Evolutionary conservation across 1,140 invertebrate genomes (phyloP).

Genomic region (Charaxes varanes): DNA sequence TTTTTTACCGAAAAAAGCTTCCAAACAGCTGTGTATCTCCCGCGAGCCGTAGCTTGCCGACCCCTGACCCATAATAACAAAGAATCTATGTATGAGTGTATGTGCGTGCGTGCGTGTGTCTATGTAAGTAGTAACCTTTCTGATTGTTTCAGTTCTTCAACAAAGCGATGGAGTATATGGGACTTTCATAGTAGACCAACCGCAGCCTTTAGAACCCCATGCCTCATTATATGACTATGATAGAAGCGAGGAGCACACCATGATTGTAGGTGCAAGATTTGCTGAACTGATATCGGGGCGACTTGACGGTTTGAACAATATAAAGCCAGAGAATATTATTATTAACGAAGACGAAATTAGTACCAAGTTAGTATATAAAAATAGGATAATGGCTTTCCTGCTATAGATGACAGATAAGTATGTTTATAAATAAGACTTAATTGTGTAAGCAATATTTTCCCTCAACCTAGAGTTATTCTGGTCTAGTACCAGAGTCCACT

Average conservation of each 20-base stretch:
- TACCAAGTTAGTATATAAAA: slow-evolving; percentile 40
- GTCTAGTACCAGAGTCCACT: too few species aligned
- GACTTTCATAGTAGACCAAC: slow-evolving; percentile 80
- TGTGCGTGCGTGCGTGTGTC: too few species aligned
- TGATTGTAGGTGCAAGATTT: slow-evolving; percentile 48
- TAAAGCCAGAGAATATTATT: slow-evolving; percentile 32
- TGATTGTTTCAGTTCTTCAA: slow-evolving; percentile 75
- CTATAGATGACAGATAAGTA: too few species aligned
- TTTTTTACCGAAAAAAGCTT: too few species aligned
- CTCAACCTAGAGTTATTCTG: too few species aligned
- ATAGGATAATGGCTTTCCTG: not conserved
- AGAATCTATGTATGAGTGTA: too few species aligned
- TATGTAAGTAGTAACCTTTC: too few species aligned
- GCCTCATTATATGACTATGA: slow-evolving; percentile 82
- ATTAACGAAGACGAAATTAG: slow-evolving; percentile 41
- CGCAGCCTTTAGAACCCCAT: slow-evolving; percentile 78
- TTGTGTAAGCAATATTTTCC: too few species aligned
- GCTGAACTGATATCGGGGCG: slow-evolving; percentile 41
- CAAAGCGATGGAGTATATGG: slow-evolving; percentile 88
- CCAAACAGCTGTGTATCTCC: too few species aligned
- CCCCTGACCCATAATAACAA: too few species aligned
- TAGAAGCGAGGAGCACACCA: slow-evolving; percentile 49
- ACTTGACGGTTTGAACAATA: slow-evolving; percentile 32
- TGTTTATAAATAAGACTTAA: too few species aligned
- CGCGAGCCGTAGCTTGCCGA: too few species aligned